Conservation (phyloP, 2,888 invertebrate genomes). For the Athrips mouffetella region DNA sequence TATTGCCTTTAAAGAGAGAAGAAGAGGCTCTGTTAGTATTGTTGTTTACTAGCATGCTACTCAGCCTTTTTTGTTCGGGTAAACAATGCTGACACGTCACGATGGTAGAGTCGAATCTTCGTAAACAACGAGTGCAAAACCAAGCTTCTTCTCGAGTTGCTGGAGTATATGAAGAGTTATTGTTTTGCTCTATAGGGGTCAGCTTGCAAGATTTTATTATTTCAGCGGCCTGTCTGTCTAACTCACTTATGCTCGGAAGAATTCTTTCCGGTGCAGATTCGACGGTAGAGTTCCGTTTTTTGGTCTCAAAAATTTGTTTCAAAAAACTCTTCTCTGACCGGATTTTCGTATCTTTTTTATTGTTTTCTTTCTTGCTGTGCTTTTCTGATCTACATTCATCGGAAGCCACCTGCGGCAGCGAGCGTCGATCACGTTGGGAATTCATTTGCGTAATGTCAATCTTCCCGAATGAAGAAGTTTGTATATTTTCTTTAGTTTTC, state of each 20-base stretch:
- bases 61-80: slow-evolving; percentile 27
- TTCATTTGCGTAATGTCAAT: slow-evolving; percentile 30
- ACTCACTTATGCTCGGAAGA: slow-evolving; percentile 87
- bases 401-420: slow-evolving; percentile 25
- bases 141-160: slow-evolving; percentile 31
- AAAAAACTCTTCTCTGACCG: slow-evolving; percentile 76
- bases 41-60: background rate
- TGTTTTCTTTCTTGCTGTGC: slow-evolving; percentile 43
- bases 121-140: slow-evolving; percentile 60
- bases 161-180: slow-evolving; percentile 15
- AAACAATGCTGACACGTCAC: slow-evolving; percentile 50
- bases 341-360: slow-evolving; percentile 46
- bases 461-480: slow-evolving; percentile 11
- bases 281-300: slow-evolving; percentile 57
- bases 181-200: slow-evolving; percentile 43
- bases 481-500: slow-evolving; percentile 35
- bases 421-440: slow-evolving; percentile 19
- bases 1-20: slow-evolving; percentile 22
- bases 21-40: slow-evolving; percentile 26
- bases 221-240: slow-evolving; percentile 87
- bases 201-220: slow-evolving; percentile 79
- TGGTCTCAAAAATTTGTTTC: slow-evolving; percentile 69
- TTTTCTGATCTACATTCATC: slow-evolving; percentile 46
- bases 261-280: slow-evolving; percentile 69
- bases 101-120: slow-evolving; percentile 54